Conservation (phyloP, 1,140 invertebrate species). For the Drosophila leontia region DNA sequence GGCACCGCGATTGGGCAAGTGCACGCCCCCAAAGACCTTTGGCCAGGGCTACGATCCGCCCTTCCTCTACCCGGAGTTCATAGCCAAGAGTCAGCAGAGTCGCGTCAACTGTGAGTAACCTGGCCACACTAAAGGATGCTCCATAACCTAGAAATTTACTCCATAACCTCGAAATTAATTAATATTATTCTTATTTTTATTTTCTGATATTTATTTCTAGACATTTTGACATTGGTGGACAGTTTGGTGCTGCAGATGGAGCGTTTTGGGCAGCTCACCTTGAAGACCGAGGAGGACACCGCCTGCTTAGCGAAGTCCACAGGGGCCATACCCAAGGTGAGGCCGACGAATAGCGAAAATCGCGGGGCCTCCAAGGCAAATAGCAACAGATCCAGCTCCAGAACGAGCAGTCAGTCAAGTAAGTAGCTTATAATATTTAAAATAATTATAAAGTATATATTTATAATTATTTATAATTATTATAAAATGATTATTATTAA, state of each 20-base stretch:
- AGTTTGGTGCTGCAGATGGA: constrained; percentile 37
- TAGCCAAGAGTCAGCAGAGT: constrained; percentile 14
- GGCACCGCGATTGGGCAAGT: constrained; percentile 2
- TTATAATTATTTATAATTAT: no score
- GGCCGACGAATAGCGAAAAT: background rate
- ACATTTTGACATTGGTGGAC: constrained; percentile 48
- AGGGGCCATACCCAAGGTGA: constrained; percentile 44
- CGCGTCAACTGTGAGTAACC: constrained; percentile 43
- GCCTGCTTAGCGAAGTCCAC: background rate
- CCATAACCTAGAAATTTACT: background rate
- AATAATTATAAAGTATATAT: background rate
- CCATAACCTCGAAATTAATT: no score
- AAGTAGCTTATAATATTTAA: background rate
- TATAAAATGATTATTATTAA: no score
- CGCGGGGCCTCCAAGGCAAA: background rate
- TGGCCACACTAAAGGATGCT: background rate
- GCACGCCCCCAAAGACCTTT: constrained; percentile 17
- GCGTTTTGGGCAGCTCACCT: background rate
- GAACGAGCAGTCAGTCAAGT: background rate
- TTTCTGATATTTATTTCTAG: background rate
- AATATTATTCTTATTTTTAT: no score
- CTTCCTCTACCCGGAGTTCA: constrained; percentile 45
- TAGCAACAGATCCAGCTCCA: background rate
- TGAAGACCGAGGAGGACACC: background rate
- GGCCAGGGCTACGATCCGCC: constrained; percentile 55